A percentile compares a stretch with the other conserved stretches of the same genome.
These are phyloP conservation scores for Drosophila falleni DNA, from an alignment of 2,888 invertebrate genomes.

Conservation along the genomic window DNA sequence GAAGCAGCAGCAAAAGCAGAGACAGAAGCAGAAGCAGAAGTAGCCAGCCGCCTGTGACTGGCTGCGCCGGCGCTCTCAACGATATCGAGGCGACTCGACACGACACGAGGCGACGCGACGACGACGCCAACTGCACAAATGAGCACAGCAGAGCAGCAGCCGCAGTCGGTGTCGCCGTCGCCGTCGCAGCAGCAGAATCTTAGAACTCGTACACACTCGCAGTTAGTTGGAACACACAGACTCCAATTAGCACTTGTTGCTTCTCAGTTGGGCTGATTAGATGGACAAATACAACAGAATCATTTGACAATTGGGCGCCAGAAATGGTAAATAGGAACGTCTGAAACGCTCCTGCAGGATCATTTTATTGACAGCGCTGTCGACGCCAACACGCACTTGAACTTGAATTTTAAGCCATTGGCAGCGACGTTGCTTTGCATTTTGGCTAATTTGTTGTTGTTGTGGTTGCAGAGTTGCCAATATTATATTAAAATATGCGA, in stretches of 20 bases:
- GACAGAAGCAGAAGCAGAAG: conserved; percentile 21
- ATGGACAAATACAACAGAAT: conserved; percentile 63
- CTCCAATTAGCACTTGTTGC: conserved; percentile 59
- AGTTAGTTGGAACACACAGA: conserved; percentile 16
- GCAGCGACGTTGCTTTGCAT: conserved; percentile 7
- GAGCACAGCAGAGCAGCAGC: conserved; percentile 61
- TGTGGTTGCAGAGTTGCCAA: conserved; percentile 26
- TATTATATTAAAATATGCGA: not conserved
- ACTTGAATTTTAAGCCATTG: conserved; percentile 60
- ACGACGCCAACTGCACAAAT: conserved; percentile 68
- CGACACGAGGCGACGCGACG: conserved; percentile 20
- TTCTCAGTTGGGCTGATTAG: conserved; percentile 54
- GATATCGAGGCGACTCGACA: conserved; percentile 42
- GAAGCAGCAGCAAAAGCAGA: conserved; percentile 9
- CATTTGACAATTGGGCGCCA: conserved; percentile 61
- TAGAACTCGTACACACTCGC: conserved; percentile 43
- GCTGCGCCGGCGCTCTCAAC: conserved; percentile 57
- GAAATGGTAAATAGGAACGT: conserved; percentile 14
- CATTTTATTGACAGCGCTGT: conserved; percentile 17
- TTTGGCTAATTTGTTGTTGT: conserved; percentile 39
- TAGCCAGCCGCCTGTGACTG: conserved; percentile 61
- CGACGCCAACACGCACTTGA: conserved; percentile 64
- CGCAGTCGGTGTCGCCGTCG: conserved; percentile 22
- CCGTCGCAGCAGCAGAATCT: conserved; percentile 28
- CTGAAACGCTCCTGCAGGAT: conserved; percentile 45